phyloP scores from a whole-genome alignment of 2,888 invertebrate genomes.

The Thymelicus sylvestris region DNA sequence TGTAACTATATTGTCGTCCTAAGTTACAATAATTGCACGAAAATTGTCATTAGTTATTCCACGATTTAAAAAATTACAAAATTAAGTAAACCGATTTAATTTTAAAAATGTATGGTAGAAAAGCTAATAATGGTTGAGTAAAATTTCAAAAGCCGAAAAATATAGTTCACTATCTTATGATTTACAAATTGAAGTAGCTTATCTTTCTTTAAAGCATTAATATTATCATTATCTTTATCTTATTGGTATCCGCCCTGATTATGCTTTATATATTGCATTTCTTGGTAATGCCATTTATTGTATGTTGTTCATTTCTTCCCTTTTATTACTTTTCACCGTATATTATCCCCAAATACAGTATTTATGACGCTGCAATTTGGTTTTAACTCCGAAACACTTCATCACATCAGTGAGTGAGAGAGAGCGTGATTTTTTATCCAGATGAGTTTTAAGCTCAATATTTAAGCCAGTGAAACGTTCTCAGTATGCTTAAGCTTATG shows the following conservation, averaged over 20 bases:
- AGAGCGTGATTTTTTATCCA: not conserved
- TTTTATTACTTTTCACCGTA: not conserved
- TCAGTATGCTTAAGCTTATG: conserved; percentile 58
- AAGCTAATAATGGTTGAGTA: too few relatives aligned
- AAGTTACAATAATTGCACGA: too few relatives aligned
- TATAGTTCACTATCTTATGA: not conserved
- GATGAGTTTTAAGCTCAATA: not conserved
- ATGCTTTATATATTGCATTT: not conserved
- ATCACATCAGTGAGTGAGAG: not conserved
- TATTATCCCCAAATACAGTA: not conserved
- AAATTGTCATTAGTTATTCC: too few relatives aligned
- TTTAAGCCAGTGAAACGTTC: conserved; percentile 62
- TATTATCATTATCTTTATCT: not conserved
- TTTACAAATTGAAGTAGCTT: not conserved
- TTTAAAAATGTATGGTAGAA: too few relatives aligned
- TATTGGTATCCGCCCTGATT: not conserved
- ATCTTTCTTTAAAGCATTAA: not conserved
- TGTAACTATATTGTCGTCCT: too few relatives aligned
- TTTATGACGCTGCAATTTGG: too few relatives aligned
- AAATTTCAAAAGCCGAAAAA: not conserved
- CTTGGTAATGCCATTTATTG: not conserved
- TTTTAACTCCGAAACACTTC: not conserved
- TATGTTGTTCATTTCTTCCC: not conserved
- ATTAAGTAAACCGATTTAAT: too few relatives aligned
- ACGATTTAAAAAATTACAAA: too few relatives aligned